Conservation (phyloP, 2,888 invertebrate species). For the Drosophila cognata region DNA sequence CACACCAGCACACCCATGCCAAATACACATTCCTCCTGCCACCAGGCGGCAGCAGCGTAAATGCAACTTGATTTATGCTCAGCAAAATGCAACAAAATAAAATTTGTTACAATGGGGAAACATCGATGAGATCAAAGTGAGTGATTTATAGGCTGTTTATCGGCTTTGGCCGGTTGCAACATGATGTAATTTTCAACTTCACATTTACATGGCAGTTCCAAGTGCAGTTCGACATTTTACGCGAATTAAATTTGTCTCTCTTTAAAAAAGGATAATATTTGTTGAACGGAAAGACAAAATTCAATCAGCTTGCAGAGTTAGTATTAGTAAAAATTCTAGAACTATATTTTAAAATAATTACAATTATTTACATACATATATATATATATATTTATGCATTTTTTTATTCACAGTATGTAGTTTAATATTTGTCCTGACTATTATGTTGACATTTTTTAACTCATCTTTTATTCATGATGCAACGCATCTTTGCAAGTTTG, state of each 20-base stretch:
- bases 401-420: neutral
- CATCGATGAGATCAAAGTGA: slow-evolving; percentile 75
- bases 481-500: neutral
- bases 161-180: slow-evolving; percentile 49
- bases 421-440: neutral
- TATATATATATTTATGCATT: neutral
- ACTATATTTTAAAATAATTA: neutral
- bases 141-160: slow-evolving; percentile 75
- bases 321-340: neutral
- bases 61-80: slow-evolving; percentile 67
- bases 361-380: neutral
- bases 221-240: slow-evolving; percentile 22
- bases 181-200: slow-evolving; percentile 58
- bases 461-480: no score
- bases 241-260: slow-evolving; percentile 1
- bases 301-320: neutral
- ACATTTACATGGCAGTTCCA: slow-evolving; percentile 56
- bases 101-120: slow-evolving; percentile 60
- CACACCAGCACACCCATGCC: neutral
- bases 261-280: neutral
- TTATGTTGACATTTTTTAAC: no score
- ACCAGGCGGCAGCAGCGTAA: slow-evolving; percentile 10
- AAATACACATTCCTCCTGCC: neutral
- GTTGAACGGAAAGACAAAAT: neutral
- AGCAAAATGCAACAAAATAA: slow-evolving; percentile 71